Evolutionary conservation across 2,888 invertebrate genomes (phyloP).

Genomic region (Nemotelus pantherinus): DNA sequence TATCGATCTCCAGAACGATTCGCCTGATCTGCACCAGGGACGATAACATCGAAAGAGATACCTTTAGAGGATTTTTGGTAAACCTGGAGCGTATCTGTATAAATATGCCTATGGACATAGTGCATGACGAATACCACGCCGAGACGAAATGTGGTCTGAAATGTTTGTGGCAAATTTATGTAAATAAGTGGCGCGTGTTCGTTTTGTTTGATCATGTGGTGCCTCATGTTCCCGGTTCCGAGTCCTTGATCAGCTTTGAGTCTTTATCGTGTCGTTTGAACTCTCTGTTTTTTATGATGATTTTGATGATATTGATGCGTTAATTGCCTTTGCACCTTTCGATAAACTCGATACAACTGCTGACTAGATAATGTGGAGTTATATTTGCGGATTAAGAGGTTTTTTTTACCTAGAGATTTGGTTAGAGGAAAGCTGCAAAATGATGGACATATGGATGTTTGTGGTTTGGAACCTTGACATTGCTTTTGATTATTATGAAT

Average conservation of each 20-base stretch:
- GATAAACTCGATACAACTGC: constrained; percentile 31
- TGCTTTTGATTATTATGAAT: no score
- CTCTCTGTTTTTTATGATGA: constrained; percentile 30
- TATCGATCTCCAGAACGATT: constrained; percentile 27
- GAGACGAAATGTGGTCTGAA: constrained; percentile 18
- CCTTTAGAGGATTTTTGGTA: no score
- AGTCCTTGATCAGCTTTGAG: constrained; percentile 1
- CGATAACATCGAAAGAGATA: no score
- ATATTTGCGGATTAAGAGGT: constrained; percentile 28
- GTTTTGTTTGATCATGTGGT: constrained; percentile 35
- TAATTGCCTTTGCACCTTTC: constrained; percentile 42
- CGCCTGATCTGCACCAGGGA: constrained; percentile 19
- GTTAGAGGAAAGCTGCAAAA: neutral
- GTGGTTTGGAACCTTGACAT: no score
- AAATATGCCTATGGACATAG: neutral
- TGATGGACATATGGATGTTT: neutral
- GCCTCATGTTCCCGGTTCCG: neutral
- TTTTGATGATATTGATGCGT: constrained; percentile 24
- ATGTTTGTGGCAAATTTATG: constrained; percentile 33
- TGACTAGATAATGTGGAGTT: neutral
- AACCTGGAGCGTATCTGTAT: neutral
- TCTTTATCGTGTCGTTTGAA: neutral
- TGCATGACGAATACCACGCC: neutral
- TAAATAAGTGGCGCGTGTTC: constrained; percentile 31
- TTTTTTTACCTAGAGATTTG: neutral